These are phyloP conservation scores for Uropsilus gracilis DNA, from an alignment of 2,113 vertebrate genomes.

Conservation along the genomic window DNA sequence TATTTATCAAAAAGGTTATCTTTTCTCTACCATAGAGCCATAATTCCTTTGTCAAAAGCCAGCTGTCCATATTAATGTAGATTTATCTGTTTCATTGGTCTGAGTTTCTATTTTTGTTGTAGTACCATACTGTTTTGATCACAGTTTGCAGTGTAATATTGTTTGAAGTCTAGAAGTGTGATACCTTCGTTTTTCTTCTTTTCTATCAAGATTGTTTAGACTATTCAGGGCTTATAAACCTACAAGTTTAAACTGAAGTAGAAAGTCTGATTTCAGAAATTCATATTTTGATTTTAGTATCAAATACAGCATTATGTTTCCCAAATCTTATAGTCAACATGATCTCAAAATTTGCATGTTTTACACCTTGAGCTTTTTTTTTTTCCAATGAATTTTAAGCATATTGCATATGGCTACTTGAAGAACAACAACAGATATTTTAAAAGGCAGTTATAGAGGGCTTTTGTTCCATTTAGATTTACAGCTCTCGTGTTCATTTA, in stretches of 20 bases:
- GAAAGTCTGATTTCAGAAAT: constrained; percentile 32
- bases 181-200: too few species aligned
- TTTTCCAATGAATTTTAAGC: neutral
- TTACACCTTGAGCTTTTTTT: neutral
- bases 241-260: constrained; percentile 32
- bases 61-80: too few species aligned
- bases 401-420: neutral
- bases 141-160: too few species aligned
- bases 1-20: too few species aligned
- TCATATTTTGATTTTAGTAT: constrained; percentile 7
- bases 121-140: too few species aligned
- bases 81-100: too few species aligned
- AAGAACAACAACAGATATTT: constrained; percentile 27
- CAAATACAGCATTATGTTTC: constrained; percentile 30
- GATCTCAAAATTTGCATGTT: neutral
- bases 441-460: constrained; percentile 20
- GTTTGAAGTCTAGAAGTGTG: too few species aligned
- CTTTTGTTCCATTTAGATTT: constrained; percentile 45
- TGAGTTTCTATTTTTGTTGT: too few species aligned
- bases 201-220: too few species aligned
- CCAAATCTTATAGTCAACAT: neutral
- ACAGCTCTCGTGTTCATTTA: constrained; percentile 29
- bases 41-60: too few species aligned
- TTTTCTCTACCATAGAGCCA: too few species aligned
- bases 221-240: neutral